phyloP scores from a whole-genome alignment of 1,140 invertebrate genomes.

The Trichoplusia ni region DNA sequence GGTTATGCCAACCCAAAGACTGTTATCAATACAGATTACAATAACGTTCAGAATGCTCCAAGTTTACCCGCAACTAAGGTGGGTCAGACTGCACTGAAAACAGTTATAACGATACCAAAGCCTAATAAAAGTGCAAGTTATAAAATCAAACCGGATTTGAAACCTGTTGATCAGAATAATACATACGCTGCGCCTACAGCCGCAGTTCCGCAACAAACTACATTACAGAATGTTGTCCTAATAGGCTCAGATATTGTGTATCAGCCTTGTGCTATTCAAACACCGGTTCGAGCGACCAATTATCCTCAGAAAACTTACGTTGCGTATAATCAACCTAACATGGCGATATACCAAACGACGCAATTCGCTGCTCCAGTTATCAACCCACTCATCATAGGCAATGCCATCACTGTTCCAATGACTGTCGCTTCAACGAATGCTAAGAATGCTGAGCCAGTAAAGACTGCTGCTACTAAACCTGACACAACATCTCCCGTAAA shows the following conservation, averaged over 20 bases:
- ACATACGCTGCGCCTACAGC: constrained; percentile 27
- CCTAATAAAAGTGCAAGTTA: neutral
- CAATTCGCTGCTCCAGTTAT: constrained; percentile 46
- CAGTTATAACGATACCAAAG: neutral
- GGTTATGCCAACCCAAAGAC: no score
- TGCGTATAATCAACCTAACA: constrained; percentile 47
- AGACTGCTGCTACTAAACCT: neutral
- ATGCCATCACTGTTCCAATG: constrained; percentile 22
- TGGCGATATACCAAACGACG: constrained; percentile 48
- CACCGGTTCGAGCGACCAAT: neutral
- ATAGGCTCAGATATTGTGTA: constrained; percentile 53
- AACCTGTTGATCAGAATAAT: neutral
- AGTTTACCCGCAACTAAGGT: neutral
- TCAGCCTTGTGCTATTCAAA: constrained; percentile 36
- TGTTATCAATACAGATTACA: neutral
- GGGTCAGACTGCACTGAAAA: neutral
- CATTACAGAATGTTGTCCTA: constrained; percentile 50
- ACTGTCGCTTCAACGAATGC: neutral
- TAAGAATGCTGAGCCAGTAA: neutral
- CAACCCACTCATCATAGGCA: constrained; percentile 50
- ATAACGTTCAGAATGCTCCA: neutral
- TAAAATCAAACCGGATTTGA: neutral
- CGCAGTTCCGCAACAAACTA: constrained; percentile 30
- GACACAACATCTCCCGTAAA: neutral
- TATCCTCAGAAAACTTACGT: constrained; percentile 36